phyloP scores from a whole-genome alignment of 1,140 invertebrate genomes.

The Liolophura sinensis region DNA sequence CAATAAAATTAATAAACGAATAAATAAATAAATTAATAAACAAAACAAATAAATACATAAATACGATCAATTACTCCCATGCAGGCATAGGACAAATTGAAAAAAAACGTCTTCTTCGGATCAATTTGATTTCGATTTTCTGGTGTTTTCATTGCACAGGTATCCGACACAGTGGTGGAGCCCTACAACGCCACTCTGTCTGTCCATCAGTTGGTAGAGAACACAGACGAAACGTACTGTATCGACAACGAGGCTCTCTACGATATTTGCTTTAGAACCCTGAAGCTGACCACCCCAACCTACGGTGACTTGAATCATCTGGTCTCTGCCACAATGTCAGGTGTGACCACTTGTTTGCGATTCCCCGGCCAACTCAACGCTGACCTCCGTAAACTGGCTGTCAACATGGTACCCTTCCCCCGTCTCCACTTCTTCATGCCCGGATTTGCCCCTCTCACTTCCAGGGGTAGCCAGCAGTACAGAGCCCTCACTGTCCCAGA shows the following conservation, averaged over 20 bases:
- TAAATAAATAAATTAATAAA: background rate
- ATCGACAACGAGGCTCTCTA: slow-evolving; percentile 58
- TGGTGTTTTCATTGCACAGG: slow-evolving; percentile 47
- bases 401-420: slow-evolving; percentile 74
- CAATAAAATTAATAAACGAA: background rate
- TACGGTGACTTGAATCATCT: slow-evolving; percentile 55
- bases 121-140: too few species aligned
- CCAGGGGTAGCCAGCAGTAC: slow-evolving; percentile 60
- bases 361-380: slow-evolving; percentile 78
- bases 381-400: slow-evolving; percentile 79
- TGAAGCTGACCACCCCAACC: slow-evolving; percentile 68
- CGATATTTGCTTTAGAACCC: slow-evolving; percentile 64
- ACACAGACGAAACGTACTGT: slow-evolving; percentile 67
- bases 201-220: slow-evolving; percentile 73
- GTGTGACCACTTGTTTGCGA: slow-evolving; percentile 76
- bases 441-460: slow-evolving; percentile 72
- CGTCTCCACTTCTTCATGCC: slow-evolving; percentile 80
- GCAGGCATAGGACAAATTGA: too few species aligned
- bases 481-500: slow-evolving; percentile 61
- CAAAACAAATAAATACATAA: background rate
- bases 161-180: slow-evolving; percentile 77
- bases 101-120: too few species aligned
- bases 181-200: slow-evolving; percentile 76
- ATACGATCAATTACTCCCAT: background rate
- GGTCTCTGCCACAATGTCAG: slow-evolving; percentile 76